Conservation (phyloP, 2,113 vertebrate species). For the Turdus rufiventris region DNA sequence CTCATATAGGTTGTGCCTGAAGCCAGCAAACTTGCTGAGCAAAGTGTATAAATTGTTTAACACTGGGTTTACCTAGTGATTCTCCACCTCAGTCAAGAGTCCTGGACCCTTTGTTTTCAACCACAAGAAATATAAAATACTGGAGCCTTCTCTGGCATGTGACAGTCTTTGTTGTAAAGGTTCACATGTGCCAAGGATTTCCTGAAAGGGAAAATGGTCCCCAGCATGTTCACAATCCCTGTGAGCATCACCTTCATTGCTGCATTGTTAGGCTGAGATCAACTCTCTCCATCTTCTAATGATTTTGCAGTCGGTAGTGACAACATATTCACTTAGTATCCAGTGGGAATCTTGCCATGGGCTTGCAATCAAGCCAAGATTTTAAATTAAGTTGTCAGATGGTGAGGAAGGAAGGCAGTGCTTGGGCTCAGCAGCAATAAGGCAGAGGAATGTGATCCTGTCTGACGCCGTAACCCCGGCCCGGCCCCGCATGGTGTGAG, state of each 20-base stretch:
- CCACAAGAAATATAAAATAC: neutral
- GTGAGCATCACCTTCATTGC: neutral
- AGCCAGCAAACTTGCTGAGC: neutral
- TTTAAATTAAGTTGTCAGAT: slow-evolving; percentile 15
- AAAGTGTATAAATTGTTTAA: neutral
- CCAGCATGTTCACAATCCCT: neutral
- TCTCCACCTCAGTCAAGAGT: neutral
- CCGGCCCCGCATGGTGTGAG: fast-evolving
- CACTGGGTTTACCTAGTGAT: neutral
- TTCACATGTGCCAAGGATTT: neutral
- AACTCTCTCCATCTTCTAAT: neutral
- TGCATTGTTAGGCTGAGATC: neutral
- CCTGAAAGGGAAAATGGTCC: neutral
- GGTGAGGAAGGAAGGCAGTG: neutral
- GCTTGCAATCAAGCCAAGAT: slow-evolving; percentile 7
- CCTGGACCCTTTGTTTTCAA: neutral
- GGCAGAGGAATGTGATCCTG: neutral
- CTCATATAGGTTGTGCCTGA: neutral
- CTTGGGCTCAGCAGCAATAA: neutral
- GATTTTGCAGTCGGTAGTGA: neutral
- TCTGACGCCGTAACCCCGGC: fast-evolving
- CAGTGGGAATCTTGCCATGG: slow-evolving; percentile 13
- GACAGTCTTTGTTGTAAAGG: neutral
- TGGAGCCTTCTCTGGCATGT: neutral
- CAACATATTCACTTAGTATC: neutral